These are phyloP conservation scores for Sylvia borin DNA, from an alignment of 2,797 vertebrate species.

Conservation along the genomic window DNA sequence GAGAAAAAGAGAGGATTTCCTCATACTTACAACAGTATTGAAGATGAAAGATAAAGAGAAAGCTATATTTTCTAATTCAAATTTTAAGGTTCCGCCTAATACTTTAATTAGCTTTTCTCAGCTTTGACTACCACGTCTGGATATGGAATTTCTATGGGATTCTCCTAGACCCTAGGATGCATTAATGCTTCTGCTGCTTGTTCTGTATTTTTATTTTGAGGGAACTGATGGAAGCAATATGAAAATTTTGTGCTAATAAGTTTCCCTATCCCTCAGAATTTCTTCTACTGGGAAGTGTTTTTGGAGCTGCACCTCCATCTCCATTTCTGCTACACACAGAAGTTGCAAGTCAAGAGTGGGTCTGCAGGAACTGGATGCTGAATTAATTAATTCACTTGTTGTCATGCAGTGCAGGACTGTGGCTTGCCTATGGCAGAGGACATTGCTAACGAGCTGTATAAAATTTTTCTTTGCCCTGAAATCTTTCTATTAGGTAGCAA, in stretches of 20 bases:
- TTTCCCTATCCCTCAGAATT: neutral
- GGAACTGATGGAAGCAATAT: neutral
- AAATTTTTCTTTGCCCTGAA: neutral
- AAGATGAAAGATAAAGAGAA: neutral
- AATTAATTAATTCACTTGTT: neutral
- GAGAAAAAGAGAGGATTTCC: neutral
- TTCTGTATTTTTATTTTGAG: neutral
- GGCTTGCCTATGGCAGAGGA: neutral
- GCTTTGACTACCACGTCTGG: neutral
- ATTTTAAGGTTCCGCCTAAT: neutral
- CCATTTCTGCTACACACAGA: neutral
- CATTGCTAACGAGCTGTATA: neutral
- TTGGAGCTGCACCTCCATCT: neutral
- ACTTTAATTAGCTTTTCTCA: conserved; percentile 23
- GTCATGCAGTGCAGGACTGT: neutral
- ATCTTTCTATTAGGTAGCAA: neutral
- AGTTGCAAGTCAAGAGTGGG: neutral
- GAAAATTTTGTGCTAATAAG: neutral
- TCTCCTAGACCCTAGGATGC: neutral
- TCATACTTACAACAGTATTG: neutral
- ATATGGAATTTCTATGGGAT: neutral
- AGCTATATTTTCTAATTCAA: neutral
- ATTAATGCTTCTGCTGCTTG: neutral
- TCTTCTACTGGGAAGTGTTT: neutral
- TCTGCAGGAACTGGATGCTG: neutral